These are phyloP conservation scores for Poicephalus meyeri DNA, from an alignment of 2,113 vertebrate genomes.

Conservation along the genomic window DNA sequence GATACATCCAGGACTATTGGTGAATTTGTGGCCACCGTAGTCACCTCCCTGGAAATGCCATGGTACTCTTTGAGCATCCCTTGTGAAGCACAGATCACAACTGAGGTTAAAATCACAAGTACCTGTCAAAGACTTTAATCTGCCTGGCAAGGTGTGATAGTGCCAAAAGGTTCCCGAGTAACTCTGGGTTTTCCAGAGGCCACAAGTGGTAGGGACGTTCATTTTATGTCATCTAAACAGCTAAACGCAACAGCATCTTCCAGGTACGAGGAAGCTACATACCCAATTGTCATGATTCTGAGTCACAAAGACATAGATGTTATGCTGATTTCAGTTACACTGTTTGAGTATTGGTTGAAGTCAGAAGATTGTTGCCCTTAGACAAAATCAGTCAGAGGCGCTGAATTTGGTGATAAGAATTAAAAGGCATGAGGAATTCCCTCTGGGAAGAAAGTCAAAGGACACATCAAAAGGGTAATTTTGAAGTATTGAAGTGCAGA, in stretches of 20 bases:
- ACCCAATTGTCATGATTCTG: not conserved
- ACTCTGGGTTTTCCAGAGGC: not conserved
- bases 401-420: not conserved
- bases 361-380: not conserved
- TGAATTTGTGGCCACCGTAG: not conserved
- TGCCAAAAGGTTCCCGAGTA: not conserved
- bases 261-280: fast-evolving
- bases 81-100: not conserved
- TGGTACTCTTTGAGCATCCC: not conserved
- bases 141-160: not conserved
- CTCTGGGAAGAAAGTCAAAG: not conserved
- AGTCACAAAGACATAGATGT: not conserved
- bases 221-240: not conserved
- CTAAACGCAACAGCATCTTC: not conserved
- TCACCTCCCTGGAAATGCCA: not conserved
- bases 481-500: not conserved
- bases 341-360: not conserved
- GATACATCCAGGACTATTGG: not conserved
- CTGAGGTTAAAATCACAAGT: not conserved
- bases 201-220: not conserved
- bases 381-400: not conserved
- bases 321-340: not conserved
- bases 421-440: not conserved
- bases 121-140: not conserved
- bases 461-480: not conserved